These are phyloP conservation scores for Tridacna crocea DNA, from an alignment of 2,888 invertebrate genomes.

Conservation along the genomic window DNA sequence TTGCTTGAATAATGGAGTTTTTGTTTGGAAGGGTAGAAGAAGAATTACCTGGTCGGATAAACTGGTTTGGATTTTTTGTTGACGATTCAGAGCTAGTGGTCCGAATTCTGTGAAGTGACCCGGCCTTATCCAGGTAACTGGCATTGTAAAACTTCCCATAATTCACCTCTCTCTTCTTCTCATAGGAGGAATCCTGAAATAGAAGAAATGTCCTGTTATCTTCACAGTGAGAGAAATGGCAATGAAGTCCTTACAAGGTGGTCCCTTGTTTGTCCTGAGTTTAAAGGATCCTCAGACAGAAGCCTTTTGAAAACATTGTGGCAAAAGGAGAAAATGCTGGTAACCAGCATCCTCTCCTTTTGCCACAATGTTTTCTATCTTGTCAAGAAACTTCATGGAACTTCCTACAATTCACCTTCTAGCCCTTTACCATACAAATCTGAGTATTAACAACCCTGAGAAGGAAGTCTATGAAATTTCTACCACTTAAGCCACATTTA, in stretches of 20 bases:
- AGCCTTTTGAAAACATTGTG: no score
- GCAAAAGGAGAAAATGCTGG: no score
- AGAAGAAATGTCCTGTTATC: background rate
- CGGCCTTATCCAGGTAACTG: slow-evolving; percentile 74
- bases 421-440: no score
- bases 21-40: background rate
- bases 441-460: no score
- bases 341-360: no score
- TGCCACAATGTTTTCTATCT: no score
- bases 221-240: background rate
- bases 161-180: slow-evolving; percentile 68
- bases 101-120: slow-evolving; percentile 62
- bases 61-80: slow-evolving; percentile 65
- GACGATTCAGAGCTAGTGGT: slow-evolving; percentile 54
- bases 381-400: no score
- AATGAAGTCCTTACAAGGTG: background rate
- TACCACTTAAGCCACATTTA: no score
- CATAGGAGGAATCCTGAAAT: slow-evolving; percentile 72
- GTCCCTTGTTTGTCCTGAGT: background rate
- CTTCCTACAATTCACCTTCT: no score
- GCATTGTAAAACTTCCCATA: slow-evolving; percentile 80
- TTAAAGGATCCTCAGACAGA: no score
- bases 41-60: slow-evolving; percentile 76
- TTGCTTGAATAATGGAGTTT: no score
- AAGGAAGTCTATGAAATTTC: no score